Percentiles rank a stretch among this genome's conserved stretches.
Conservation (phyloP, 1,140 invertebrate species). For the Linepithema humile region DNA sequence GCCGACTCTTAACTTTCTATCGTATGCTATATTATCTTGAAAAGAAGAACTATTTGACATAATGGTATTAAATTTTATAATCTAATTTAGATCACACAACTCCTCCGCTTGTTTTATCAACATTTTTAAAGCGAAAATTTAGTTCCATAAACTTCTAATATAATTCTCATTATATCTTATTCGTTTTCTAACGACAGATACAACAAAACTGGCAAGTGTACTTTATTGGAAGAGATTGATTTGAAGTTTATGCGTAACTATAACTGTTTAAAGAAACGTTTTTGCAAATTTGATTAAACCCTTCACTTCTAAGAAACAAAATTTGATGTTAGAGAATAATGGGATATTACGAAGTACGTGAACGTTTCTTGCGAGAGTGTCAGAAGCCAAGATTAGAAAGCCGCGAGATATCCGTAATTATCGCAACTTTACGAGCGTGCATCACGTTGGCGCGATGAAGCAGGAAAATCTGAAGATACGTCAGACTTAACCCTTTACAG, state of each 20-base stretch:
- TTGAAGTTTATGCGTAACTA: not conserved
- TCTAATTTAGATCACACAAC: no score
- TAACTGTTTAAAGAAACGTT: not conserved
- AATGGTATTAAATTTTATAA: no score
- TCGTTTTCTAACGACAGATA: not conserved
- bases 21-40: not conserved
- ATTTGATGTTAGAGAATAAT: no score
- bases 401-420: constrained; percentile 27
- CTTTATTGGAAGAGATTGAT: not conserved
- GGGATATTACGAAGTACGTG: constrained; percentile 15
- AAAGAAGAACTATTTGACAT: no score
- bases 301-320: no score
- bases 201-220: not conserved
- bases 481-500: not conserved
- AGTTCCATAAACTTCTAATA: no score
- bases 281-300: not conserved
- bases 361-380: constrained; percentile 17
- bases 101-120: no score
- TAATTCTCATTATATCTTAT: not conserved
- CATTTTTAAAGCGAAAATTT: no score
- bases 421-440: constrained; percentile 30
- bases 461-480: not conserved
- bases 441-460: not conserved
- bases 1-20: not conserved
- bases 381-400: constrained; percentile 25